phyloP scores from a whole-genome alignment of 2,113 vertebrate species.

The Gorsachius goisagi region DNA sequence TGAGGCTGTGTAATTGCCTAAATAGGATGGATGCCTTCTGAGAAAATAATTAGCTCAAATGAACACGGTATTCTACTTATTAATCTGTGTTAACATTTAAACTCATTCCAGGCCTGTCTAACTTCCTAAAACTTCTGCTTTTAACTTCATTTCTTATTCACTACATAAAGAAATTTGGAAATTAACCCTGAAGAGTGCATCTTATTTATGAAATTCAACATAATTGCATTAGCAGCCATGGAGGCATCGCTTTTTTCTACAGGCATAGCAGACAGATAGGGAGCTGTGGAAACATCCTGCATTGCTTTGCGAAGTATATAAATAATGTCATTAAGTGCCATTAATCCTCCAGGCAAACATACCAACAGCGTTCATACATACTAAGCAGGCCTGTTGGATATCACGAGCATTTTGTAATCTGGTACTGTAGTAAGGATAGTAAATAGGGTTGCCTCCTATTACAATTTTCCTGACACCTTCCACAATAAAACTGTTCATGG shows the following conservation, averaged over 20 bases:
- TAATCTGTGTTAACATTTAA: constrained; percentile 44
- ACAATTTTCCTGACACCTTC: not conserved
- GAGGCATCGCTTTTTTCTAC: not conserved
- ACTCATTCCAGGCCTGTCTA: not conserved
- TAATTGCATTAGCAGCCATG: not conserved
- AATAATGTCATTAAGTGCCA: not conserved
- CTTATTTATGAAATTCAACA: not conserved
- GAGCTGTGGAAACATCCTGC: not conserved
- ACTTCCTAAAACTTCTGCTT: constrained; percentile 18
- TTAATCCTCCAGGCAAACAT: not conserved
- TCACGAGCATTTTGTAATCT: not conserved
- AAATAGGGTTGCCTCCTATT: not conserved
- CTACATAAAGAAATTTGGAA: not conserved
- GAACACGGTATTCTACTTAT: constrained; percentile 42
- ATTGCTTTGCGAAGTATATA: not conserved
- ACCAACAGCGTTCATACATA: not conserved
- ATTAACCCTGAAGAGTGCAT: not conserved
- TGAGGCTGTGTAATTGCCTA: constrained; percentile 51
- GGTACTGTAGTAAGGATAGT: not conserved
- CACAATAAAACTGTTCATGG: not conserved
- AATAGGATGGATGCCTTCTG: constrained; percentile 34
- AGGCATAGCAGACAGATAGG: not conserved
- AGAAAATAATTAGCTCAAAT: constrained; percentile 55
- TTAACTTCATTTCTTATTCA: constrained; percentile 31
- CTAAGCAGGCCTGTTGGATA: not conserved